phyloP scores from a whole-genome alignment of 2,797 vertebrate species.

The Ptychadena robeensis region DNA sequence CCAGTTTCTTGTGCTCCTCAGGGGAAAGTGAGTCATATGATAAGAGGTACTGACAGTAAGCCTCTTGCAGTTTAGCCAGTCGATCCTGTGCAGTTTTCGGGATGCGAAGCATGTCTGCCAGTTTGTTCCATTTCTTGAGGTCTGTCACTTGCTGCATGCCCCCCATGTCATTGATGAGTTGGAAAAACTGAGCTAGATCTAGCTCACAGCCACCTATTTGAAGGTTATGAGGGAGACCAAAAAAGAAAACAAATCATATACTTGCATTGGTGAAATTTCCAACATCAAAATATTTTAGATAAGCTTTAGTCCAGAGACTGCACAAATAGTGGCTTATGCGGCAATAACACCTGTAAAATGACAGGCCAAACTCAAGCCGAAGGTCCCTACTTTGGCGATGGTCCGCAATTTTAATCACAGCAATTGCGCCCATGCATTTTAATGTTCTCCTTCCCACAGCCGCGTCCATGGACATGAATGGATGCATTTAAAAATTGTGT shows the following conservation, averaged over 20 bases:
- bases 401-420: too few relatives aligned
- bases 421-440: too few relatives aligned
- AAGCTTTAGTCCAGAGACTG: background rate
- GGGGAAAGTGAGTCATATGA: slow-evolving; percentile 92
- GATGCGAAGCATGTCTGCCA: slow-evolving; percentile 95
- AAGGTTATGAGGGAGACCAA: background rate
- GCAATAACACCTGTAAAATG: background rate
- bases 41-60: slow-evolving; percentile 98
- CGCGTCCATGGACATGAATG: too few relatives aligned
- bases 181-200: slow-evolving; percentile 97
- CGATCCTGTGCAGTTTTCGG: slow-evolving; percentile 98
- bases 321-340: background rate
- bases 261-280: background rate
- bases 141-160: slow-evolving; percentile 99
- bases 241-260: slow-evolving; percentile 55
- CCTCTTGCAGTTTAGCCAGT: slow-evolving; percentile 97
- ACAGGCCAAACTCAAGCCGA: background rate
- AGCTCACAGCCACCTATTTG: slow-evolving; percentile 93
- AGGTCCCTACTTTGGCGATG: too few relatives aligned
- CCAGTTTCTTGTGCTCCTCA: slow-evolving; percentile 89
- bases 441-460: too few relatives aligned
- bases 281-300: background rate
- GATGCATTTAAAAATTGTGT: too few relatives aligned
- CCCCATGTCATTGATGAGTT: slow-evolving; percentile 98
- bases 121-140: slow-evolving; percentile 99